phyloP scores from a whole-genome alignment of 1,140 invertebrate species.

The Trichomalopsis sarcophagae region DNA sequence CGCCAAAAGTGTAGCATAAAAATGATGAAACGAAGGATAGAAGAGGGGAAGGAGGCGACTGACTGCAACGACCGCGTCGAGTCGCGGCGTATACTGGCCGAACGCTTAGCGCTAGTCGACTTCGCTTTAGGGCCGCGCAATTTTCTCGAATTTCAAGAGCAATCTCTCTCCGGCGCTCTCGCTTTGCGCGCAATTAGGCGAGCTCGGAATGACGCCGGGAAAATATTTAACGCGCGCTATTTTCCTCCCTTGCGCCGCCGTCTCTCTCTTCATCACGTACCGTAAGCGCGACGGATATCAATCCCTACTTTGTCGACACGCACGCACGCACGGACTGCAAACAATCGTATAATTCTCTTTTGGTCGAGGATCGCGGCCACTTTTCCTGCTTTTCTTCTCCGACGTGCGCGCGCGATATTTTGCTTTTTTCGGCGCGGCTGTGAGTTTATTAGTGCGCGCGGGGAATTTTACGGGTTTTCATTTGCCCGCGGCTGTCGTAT shows the following conservation, averaged over 20 bases:
- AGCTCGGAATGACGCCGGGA: constrained; percentile 15
- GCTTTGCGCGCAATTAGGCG: constrained; percentile 44
- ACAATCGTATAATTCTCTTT: too few relatives aligned
- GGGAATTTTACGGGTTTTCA: constrained; percentile 4
- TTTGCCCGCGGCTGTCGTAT: background rate
- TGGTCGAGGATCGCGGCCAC: too few relatives aligned
- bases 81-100: background rate
- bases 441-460: constrained; percentile 21
- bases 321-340: background rate
- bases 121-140: constrained; percentile 9
- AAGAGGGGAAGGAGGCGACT: background rate
- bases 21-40: background rate
- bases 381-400: background rate
- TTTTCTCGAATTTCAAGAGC: constrained; percentile 48
- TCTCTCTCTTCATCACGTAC: too few relatives aligned
- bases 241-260: background rate
- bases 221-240: constrained; percentile 46
- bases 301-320: background rate
- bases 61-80: background rate
- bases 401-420: background rate
- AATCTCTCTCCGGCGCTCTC: constrained; percentile 32
- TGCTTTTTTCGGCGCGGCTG: background rate
- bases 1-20: background rate
- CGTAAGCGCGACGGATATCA: too few relatives aligned
- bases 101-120: background rate